Evolutionary conservation across 2,113 vertebrate genomes (phyloP).

Genomic region (Pampusana beccarii): DNA sequence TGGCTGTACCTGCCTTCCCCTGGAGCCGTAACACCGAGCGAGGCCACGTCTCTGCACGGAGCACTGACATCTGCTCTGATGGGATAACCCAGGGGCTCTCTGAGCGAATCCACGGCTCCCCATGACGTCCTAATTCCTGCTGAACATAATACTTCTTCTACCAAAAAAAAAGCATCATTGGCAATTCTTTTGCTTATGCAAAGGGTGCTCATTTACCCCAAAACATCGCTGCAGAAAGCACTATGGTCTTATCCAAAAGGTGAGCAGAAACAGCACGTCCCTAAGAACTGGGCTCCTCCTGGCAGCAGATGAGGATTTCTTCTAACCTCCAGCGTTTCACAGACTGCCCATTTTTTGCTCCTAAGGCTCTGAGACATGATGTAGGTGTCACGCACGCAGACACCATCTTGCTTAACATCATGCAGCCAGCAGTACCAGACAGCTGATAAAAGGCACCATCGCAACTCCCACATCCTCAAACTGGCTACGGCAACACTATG

Average conservation of each 20-base stretch:
- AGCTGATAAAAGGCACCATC: not conserved
- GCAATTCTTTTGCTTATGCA: not conserved
- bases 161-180: not conserved
- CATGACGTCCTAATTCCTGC: not conserved
- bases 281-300: not conserved
- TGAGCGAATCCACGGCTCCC: not conserved
- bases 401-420: constrained; percentile 40
- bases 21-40: rapidly evolving
- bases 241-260: not conserved
- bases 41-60: not conserved
- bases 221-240: not conserved
- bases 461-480: constrained; percentile 48
- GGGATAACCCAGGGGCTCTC: not conserved
- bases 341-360: not conserved
- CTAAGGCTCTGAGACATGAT: not conserved
- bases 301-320: not conserved
- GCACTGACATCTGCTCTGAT: not conserved
- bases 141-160: rapidly evolving
- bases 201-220: not conserved
- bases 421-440: constrained; percentile 21
- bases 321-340: not conserved
- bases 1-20: not conserved
- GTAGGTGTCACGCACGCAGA: not conserved
- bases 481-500: not conserved
- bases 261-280: not conserved